phyloP scores from a whole-genome alignment of 2,797 vertebrate species.

The Hipposideros larvatus region DNA sequence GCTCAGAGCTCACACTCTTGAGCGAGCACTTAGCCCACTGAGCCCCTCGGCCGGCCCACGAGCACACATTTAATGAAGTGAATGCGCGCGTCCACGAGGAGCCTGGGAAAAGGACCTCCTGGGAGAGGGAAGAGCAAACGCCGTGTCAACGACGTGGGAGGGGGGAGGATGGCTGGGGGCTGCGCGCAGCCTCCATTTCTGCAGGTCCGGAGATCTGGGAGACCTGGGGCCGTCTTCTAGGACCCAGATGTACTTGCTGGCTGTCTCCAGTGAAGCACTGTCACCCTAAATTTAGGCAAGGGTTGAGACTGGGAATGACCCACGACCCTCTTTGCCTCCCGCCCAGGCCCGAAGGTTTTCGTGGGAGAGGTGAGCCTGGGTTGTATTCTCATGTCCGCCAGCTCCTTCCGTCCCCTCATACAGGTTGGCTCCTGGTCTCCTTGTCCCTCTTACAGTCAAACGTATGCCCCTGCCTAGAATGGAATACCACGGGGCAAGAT shows the following conservation, averaged over 20 bases:
- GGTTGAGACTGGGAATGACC: neutral
- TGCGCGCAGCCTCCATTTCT: neutral
- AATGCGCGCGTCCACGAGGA: neutral
- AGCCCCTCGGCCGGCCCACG: no score
- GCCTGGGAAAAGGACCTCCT: neutral
- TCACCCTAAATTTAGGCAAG: rapidly evolving
- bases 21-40: no score
- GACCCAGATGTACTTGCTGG: neutral
- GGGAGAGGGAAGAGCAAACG: neutral
- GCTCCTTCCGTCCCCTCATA: neutral
- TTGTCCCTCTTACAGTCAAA: neutral
- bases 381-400: neutral
- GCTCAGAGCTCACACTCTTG: no score
- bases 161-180: neutral
- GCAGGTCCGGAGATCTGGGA: neutral
- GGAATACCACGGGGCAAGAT: neutral
- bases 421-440: no score
- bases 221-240: no score
- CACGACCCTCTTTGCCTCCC: neutral
- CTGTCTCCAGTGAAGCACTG: neutral
- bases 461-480: neutral
- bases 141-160: neutral
- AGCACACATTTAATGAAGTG: neutral
- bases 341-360: neutral
- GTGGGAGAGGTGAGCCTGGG: neutral